Evolutionary conservation across 2,888 invertebrate species (phyloP).

Genomic region (Aphodius granarius): DNA sequence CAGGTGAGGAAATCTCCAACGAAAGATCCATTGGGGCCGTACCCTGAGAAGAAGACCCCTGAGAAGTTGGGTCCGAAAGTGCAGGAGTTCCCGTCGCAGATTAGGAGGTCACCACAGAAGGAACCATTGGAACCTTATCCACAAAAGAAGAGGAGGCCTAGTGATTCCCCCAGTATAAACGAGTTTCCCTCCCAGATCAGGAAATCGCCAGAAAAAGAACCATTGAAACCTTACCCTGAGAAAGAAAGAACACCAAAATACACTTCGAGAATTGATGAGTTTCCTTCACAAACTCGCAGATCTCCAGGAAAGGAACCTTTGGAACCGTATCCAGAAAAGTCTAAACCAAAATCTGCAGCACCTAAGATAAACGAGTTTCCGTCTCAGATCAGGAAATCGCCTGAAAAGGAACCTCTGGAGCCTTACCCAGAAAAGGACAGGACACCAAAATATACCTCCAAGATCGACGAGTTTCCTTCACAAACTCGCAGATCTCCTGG

Average conservation of each 20-base stretch:
- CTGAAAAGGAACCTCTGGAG: conserved; percentile 26
- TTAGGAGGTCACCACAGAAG: conserved; percentile 29
- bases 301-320: conserved; percentile 29
- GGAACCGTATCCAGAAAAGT: conserved; percentile 30
- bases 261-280: conserved; percentile 28
- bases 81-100: conserved; percentile 31
- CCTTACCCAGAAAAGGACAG: conserved; percentile 30
- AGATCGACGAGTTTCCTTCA: conserved; percentile 20
- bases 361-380: conserved; percentile 32
- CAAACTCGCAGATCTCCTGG: conserved; percentile 32
- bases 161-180: not conserved
- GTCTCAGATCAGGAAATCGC: conserved; percentile 27
- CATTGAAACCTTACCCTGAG: conserved; percentile 33
- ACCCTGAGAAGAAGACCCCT: conserved; percentile 29
- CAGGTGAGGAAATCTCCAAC: conserved; percentile 27
- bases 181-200: conserved; percentile 21
- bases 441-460: conserved; percentile 10
- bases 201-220: conserved; percentile 30
- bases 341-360: too few species aligned
- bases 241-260: conserved; percentile 24
- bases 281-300: conserved; percentile 30
- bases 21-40: conserved; percentile 26
- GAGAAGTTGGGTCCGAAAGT: conserved; percentile 19
- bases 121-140: conserved; percentile 24
- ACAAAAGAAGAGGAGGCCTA: conserved; percentile 7